Conservation (phyloP, 2,113 vertebrate genomes). For the Daubentonia madagascariensis region DNA sequence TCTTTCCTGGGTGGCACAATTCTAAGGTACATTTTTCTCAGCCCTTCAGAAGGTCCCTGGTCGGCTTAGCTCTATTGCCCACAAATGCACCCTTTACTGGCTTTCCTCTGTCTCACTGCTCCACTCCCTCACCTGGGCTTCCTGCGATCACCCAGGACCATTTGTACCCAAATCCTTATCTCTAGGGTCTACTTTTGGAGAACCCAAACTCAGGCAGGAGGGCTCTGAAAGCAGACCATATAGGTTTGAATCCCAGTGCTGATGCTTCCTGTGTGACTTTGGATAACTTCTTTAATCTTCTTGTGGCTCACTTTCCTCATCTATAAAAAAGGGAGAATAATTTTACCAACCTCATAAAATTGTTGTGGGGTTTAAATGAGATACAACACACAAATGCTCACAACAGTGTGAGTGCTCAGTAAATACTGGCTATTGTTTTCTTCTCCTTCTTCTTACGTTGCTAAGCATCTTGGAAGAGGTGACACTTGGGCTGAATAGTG, state of each 20-base stretch:
- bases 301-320: not conserved
- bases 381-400: not conserved
- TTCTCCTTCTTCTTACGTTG: not conserved
- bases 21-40: not conserved
- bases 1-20: not conserved
- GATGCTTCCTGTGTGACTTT: not conserved
- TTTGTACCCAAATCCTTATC: not conserved
- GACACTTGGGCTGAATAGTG: not conserved
- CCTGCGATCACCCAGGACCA: not conserved
- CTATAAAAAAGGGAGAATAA: not conserved
- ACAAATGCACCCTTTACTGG: not conserved
- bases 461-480: not conserved
- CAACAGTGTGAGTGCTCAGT: not conserved
- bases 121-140: not conserved
- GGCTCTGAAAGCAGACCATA: not conserved
- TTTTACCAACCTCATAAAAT: not conserved
- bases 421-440: not conserved
- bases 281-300: not conserved
- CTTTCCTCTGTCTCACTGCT: not conserved
- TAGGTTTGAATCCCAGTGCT: not conserved
- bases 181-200: not conserved
- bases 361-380: not conserved
- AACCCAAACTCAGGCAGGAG: not conserved
- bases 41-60: not conserved
- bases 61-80: not conserved